Evolutionary conservation across 1,140 invertebrate genomes (phyloP).

Genomic region (Colletes latitarsis): DNA sequence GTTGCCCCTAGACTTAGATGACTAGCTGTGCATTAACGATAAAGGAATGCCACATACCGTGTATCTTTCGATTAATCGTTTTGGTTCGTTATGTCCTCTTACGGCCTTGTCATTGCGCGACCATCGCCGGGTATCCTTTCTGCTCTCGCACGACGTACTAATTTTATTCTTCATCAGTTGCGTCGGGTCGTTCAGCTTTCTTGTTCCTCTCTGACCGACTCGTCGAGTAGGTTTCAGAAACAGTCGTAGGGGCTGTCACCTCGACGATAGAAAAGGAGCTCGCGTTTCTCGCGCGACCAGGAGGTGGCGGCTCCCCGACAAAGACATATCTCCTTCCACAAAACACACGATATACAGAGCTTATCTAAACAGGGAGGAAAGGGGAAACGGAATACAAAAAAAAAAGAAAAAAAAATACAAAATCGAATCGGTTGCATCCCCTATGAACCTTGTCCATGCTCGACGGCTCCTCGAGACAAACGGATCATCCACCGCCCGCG

Average conservation of each 20-base stretch:
- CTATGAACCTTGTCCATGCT: background rate
- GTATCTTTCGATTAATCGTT: constrained; percentile 70
- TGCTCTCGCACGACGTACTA: constrained; percentile 40
- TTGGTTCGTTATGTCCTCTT: constrained; percentile 64
- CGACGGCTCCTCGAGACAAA: background rate
- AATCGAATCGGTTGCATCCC: too few relatives aligned
- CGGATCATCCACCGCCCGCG: constrained; percentile 11
- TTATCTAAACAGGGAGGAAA: background rate
- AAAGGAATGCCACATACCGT: constrained; percentile 80
- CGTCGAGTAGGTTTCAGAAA: constrained; percentile 4
- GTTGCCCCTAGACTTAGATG: constrained; percentile 80
- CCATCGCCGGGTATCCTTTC: constrained; percentile 46
- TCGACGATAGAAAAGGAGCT: background rate
- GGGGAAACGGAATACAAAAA: background rate
- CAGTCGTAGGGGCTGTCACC: background rate
- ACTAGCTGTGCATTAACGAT: constrained; percentile 80
- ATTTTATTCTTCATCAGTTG: constrained; percentile 25
- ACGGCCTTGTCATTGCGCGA: constrained; percentile 56
- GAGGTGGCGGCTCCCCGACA: too few relatives aligned
- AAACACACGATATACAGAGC: constrained; percentile 21
- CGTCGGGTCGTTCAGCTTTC: constrained; percentile 26
- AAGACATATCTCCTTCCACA: background rate
- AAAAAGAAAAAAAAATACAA: background rate
- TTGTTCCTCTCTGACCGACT: constrained; percentile 24
- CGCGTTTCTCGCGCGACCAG: too few relatives aligned